These are phyloP conservation scores for Cochlearius cochlearius DNA, from an alignment of 2,113 vertebrate species.

Conservation along the genomic window DNA sequence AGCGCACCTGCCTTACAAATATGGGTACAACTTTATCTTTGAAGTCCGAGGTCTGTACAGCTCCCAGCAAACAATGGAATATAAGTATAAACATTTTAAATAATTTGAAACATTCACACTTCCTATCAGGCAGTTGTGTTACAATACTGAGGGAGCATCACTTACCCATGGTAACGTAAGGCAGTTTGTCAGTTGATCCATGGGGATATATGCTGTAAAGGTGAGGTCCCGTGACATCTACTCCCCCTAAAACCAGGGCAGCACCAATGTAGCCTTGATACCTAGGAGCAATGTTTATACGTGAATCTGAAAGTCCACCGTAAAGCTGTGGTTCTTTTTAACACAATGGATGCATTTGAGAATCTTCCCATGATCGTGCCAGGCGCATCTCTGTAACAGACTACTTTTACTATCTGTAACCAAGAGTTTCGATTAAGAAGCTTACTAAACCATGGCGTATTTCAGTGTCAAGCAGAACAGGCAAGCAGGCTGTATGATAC, in stretches of 20 bases:
- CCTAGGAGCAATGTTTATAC: slow-evolving; percentile 57
- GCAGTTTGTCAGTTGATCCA: slow-evolving; percentile 96
- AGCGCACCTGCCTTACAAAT: background rate
- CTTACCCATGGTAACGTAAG: slow-evolving; percentile 98
- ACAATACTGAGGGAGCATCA: background rate
- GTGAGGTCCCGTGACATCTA: slow-evolving; percentile 91
- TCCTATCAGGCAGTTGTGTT: background rate
- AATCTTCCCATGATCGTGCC: rapidly evolving
- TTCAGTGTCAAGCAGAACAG: background rate
- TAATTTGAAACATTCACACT: rapidly evolving
- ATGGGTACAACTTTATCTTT: rapidly evolving
- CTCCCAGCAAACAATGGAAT: rapidly evolving
- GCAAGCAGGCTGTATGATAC: background rate
- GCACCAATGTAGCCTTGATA: slow-evolving; percentile 98
- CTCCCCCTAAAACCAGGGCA: slow-evolving; percentile 90
- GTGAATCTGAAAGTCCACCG: background rate
- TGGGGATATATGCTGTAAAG: slow-evolving; percentile 98
- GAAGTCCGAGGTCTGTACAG: background rate
- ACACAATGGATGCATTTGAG: background rate
- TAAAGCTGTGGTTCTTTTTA: background rate
- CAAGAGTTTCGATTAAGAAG: background rate
- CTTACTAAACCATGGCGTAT: rapidly evolving
- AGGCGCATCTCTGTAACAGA: background rate
- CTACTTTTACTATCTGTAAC: background rate
- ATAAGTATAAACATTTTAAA: background rate